A percentile compares a stretch with the other conserved stretches of the same genome.
Evolutionary conservation across 2,113 vertebrate genomes (phyloP).

Genomic region (Petrocephalus zakoni): DNA sequence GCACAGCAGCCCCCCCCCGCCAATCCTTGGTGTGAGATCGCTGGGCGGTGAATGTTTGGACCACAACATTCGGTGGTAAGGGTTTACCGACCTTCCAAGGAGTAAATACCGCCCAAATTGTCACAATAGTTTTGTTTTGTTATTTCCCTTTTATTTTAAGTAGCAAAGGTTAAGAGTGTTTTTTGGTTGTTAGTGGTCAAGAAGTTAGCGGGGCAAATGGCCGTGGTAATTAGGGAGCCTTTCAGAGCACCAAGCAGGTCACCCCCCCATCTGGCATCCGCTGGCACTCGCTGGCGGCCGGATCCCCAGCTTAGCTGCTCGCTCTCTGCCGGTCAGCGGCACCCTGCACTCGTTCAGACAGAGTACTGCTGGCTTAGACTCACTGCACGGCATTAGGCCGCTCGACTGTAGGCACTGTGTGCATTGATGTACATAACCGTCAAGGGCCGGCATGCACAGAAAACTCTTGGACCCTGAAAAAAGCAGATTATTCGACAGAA

Average conservation of each 20-base stretch:
- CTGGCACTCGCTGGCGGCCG: not conserved
- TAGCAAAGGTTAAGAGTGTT: not conserved
- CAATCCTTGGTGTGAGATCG: too few relatives aligned
- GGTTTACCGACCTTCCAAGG: not conserved
- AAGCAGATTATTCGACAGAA: not conserved
- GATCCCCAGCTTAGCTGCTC: not conserved
- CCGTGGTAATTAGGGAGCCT: not conserved
- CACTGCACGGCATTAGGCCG: not conserved
- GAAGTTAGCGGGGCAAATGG: not conserved
- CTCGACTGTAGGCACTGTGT: not conserved
- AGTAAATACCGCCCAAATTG: not conserved
- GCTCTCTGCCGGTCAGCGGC: not conserved
- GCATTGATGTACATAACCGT: not conserved
- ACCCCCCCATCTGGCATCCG: not conserved
- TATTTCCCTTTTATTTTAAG: not conserved
- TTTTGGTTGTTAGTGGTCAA: not conserved
- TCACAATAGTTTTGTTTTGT: not conserved
- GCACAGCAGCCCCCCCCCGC: not conserved
- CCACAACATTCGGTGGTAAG: not conserved
- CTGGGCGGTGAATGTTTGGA: not conserved
- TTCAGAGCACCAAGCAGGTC: not conserved
- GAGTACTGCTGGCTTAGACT: not conserved
- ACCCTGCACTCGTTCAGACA: not conserved
- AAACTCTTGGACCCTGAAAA: not conserved
- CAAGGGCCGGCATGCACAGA: not conserved